Base-by-base conservation (phyloP, 64 coral and sea anemone genomes). In the Pocillopora damicornis region DNA sequence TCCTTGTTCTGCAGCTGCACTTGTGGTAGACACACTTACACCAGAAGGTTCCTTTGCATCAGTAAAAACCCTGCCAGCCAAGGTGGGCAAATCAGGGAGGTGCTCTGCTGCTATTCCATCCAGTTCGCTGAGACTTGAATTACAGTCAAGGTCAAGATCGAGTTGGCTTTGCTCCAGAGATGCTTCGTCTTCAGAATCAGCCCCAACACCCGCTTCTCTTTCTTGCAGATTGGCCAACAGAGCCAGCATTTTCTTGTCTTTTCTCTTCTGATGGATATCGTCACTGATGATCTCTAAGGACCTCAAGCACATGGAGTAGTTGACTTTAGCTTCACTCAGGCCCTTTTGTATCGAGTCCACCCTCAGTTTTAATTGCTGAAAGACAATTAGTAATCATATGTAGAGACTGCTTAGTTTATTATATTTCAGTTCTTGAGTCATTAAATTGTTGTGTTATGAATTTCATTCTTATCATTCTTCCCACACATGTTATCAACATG, bases 311-410 rank as follows among this genome's bases (percentile, higher is more conserved):
- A 77, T 79, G 12, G 91, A 90, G 72, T 97, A 97, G 18, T 89
- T 92, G 2, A 87, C 75, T 69, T 88, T 97, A 9, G 94, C 94
- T 34, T 91, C 88, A 20, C 25, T 51, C 17, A 97, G 37, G 56
- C 94, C 94, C 59, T 76, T 90, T 9, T 90, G 94, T 37, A 97
- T 97, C 37, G 91, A 97, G 81, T 97, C 94, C 71, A 97, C 94
- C 36, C 94, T 78, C 4, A 90, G 20, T 58, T 93, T 97, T 76
- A 93, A 86, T 93, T 97, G 94, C 94, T 97, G 35, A 18, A 86
- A 68, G 36, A 56, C 63, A 88, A 13, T 35, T 11, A 12, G 1
- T 22, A 9, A 63, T 12, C 22, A 2, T 13, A 5, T 20, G 1
- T 26, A 4, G 17, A 59, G 12, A 0, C 17, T 13, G 8, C 30